Percentiles rank a stretch among this genome's conserved stretches.
Evolutionary conservation across 2,888 invertebrate species (phyloP).

Genomic region (Invenusta paracnida): DNA sequence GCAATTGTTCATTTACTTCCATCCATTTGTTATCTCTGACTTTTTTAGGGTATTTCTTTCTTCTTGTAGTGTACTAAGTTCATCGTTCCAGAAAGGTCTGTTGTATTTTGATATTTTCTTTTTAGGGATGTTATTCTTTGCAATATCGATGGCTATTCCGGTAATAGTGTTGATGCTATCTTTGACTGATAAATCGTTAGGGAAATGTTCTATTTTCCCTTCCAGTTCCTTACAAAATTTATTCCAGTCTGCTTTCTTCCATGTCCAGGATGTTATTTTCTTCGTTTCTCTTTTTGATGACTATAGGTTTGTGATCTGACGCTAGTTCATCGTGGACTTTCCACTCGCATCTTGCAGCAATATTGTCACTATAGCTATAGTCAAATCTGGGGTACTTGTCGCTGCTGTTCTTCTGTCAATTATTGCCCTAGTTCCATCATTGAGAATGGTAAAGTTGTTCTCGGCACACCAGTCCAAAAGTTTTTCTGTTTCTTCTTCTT

Average conservation of each 20-base stretch:
- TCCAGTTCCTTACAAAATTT: not conserved
- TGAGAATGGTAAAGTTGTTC: not conserved
- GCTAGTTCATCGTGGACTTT: constrained; percentile 8
- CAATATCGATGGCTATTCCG: not conserved
- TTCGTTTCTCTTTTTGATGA: not conserved
- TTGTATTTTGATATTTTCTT: constrained; percentile 1
- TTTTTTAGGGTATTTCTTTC: constrained; percentile 9
- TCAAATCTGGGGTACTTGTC: not conserved
- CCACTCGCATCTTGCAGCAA: not conserved
- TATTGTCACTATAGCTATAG: not conserved
- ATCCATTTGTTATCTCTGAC: too few relatives aligned
- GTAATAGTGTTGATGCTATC: constrained; percentile 2
- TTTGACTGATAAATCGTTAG: not conserved
- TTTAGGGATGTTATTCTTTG: not conserved
- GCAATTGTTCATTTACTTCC: too few relatives aligned
- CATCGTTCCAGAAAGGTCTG: constrained; percentile 18
- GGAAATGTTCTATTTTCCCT: not conserved
- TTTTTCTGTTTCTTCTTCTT: not conserved
- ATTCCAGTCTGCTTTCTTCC: constrained; percentile 19
- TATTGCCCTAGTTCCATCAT: not conserved
- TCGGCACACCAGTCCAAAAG: not conserved
- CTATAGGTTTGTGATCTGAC: not conserved
- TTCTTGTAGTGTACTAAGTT: not conserved
- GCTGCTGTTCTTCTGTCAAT: not conserved
- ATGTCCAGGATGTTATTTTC: not conserved